Base-by-base conservation (phyloP, 1,140 invertebrate genomes). In the Caenorhabditis brenneri region DNA sequence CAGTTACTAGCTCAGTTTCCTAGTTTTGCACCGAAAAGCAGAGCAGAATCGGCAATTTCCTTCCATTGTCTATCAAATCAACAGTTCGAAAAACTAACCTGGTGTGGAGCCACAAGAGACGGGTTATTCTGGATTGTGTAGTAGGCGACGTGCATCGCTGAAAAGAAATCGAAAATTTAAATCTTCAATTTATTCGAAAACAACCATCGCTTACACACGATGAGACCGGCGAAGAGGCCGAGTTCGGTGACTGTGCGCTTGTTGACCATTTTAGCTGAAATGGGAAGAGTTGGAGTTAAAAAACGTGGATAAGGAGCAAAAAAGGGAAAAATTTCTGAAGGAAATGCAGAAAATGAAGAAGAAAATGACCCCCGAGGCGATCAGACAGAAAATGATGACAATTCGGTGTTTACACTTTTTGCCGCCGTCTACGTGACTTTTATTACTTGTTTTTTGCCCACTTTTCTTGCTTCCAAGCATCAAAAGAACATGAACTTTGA, bases 81-180 rank as follows among this genome's bases (percentile, higher is more conserved):
- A n/a, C n/a, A n/a, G n/a, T n/a, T n/a, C n/a, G n/a, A n/a, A n/a
- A n/a, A n/a, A n/a, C n/a, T n/a, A 65, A 74, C 65, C 36, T 87
- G 51, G 42, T 83, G 46, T 12, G 55, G 60, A 10, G 83, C 48
- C 6, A 85, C 84, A 9, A 87, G 82, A n/a, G 46, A 80, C 22
- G 55, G 55, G 42, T 87, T 87, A 36, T 79, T 82, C 69, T 87
- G 86, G 48, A 87, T 87, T 15, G 60, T 79, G 58, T 87, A 87
- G 69, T 87, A 87, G 16, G 84, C 84, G 69, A 80, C 79, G 79
- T 87, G 86, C 65, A 87, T 83, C n/a, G 69, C 86, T 87, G 84
- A 83, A 87, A 81, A 36, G 24, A 46, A 53, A 27, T 39, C 0
- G 15, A 12, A 1, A 55, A 39, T 74, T 74, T 74, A 74, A 74